A percentile compares a stretch with the other conserved stretches of the same genome.
Evolutionary conservation across 37 sponge, comb jelly and placozoan species (phyloP).

Genomic region (Hexactinellida sp.): DNA sequence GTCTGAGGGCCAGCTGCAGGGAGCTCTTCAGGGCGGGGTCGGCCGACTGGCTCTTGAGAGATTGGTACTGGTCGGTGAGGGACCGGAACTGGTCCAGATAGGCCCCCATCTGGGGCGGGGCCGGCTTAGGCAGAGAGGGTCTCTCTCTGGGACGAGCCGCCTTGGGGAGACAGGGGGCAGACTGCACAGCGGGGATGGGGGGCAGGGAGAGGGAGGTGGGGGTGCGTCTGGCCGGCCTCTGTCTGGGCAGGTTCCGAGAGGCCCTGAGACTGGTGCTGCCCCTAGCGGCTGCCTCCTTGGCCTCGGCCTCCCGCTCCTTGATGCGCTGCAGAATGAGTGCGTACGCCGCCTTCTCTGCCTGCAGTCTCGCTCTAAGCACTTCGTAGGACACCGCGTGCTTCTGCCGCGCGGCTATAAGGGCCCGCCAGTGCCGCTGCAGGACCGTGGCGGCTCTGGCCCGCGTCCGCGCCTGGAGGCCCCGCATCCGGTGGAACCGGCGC

Average conservation of each 20-base stretch:
- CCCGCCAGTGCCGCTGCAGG: slow-evolving; percentile 57
- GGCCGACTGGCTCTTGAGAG: background rate
- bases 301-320: background rate
- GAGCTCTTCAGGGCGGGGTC: background rate
- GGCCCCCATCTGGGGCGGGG: background rate
- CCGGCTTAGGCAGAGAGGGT: background rate
- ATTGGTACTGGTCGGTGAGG: background rate
- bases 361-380: slow-evolving; percentile 42
- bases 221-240: background rate
- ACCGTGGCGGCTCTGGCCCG: slow-evolving; percentile 34
- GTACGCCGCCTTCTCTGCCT: background rate
- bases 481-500: slow-evolving; percentile 23
- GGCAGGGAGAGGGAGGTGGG: background rate
- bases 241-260: background rate
- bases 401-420: slow-evolving; percentile 37
- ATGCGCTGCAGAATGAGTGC: background rate
- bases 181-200: background rate
- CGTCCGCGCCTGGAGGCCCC: slow-evolving; percentile 6
- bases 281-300: background rate
- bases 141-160: background rate
- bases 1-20: background rate
- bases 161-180: background rate
- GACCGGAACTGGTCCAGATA: background rate
- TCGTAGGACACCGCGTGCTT: slow-evolving; percentile 42
- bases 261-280: background rate